Conservation (phyloP, 2,113 vertebrate genomes). For the Solea senegalensis region DNA sequence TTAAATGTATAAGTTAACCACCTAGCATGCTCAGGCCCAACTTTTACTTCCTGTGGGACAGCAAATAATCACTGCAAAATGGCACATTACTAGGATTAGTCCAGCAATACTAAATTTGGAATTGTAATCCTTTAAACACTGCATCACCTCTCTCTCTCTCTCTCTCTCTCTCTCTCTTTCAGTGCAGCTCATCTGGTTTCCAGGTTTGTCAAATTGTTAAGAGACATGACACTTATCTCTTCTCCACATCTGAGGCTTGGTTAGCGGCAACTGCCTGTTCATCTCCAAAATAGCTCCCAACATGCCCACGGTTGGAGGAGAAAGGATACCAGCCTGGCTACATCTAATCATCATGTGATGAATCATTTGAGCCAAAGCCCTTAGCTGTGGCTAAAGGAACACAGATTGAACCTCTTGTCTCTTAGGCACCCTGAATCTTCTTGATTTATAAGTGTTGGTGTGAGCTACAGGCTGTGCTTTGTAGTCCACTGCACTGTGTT, state of each 20-base stretch:
- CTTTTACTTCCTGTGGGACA: not conserved
- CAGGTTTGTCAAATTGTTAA: conserved; percentile 72
- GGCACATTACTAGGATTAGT: not conserved
- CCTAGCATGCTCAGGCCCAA: not conserved
- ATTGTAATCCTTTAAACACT: not conserved
- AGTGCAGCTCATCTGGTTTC: conserved; percentile 68
- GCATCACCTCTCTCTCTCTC: not conserved
- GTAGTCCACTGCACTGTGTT: conserved; percentile 13
- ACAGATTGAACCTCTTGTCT: conserved; percentile 61
- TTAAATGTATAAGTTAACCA: too few relatives aligned
- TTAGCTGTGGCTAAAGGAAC: conserved; percentile 68
- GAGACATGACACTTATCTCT: conserved; percentile 70
- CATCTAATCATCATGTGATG: conserved; percentile 77
- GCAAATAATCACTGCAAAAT: not conserved
- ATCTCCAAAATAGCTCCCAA: conserved; percentile 73
- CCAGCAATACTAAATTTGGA: not conserved
- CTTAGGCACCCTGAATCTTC: conserved; percentile 42
- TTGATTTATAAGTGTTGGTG: conserved; percentile 51
- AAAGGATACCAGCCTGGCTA: conserved; percentile 67
- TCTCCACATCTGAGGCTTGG: conserved; percentile 74
- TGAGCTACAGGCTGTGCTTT: conserved; percentile 27
- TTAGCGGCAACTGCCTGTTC: conserved; percentile 54
- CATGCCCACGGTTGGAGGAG: conserved; percentile 45
- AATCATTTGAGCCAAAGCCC: conserved; percentile 73
- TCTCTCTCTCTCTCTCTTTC: not conserved